Evolutionary conservation across 2,113 vertebrate species (phyloP).

Genomic region (Origma solitaria): DNA sequence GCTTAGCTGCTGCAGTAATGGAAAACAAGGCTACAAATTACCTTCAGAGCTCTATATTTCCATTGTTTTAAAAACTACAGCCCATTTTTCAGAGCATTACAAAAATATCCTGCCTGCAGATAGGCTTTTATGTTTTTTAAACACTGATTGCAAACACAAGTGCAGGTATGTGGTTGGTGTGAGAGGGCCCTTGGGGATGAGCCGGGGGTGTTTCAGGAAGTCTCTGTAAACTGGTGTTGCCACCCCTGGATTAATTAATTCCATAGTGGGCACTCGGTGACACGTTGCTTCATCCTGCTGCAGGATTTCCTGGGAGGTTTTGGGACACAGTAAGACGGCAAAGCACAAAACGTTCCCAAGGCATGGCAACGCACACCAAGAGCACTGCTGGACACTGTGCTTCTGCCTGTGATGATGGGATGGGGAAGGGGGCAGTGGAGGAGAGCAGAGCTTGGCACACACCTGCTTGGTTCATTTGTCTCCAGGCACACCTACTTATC

Average conservation of each 20-base stretch:
- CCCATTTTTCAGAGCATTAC: background rate
- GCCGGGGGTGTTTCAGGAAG: background rate
- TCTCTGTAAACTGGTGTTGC: background rate
- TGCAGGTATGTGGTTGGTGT: background rate
- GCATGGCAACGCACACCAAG: background rate
- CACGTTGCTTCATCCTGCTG: fast-evolving
- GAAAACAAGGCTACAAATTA: background rate
- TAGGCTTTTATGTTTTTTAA: background rate
- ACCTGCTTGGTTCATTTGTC: background rate
- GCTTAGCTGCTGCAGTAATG: background rate
- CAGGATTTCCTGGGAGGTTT: background rate
- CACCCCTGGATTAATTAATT: background rate
- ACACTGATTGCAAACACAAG: background rate
- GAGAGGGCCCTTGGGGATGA: background rate
- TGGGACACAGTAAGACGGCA: background rate
- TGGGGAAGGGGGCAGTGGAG: background rate
- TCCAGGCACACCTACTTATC: background rate
- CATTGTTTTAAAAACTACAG: background rate
- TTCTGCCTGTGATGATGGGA: background rate
- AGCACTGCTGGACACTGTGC: fast-evolving
- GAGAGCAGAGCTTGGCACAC: background rate
- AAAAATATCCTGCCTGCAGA: background rate
- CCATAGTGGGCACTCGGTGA: background rate
- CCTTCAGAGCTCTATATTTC: background rate
- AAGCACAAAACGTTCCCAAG: background rate